Evolutionary conservation across 2,113 vertebrate genomes (phyloP), one percentile per base, ranked within the genome.

Genomic region (Carassius carassius): DNA sequence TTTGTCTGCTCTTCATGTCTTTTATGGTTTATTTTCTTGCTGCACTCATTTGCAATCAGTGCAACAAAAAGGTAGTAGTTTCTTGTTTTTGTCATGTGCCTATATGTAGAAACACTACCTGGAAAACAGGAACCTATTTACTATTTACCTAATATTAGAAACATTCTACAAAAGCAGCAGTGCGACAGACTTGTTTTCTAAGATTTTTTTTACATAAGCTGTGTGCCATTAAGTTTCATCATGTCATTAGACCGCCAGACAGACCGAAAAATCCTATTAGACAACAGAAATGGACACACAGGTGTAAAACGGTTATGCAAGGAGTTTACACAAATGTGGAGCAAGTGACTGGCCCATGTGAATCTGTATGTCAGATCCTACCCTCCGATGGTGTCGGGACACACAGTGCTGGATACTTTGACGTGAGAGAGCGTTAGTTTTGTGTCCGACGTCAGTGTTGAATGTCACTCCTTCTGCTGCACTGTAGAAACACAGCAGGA

Each of bases 391-490:
- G 76, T 54, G 23, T n/a, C 29, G 60, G 69, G 76, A 72, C 47
- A 79, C 21, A 44, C 29, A 23, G 44, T 0, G 25, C 5, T 51
- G 29, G 32, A 16, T 56, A 72, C 72, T 56, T 82, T 4, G 21
- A 67, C 19, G 65, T 54, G 58, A 23, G 84, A 60, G 54, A 83
- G 84, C 49, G 44, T 86, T 84, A 80, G 82, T 78, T 82, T 75
- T 80, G 21, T 86, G 84, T 82, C 87, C 75, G 23, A 84, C 78
- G 78, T 82, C 78, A 73, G 80, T 82, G 35, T 49, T 88, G 87
- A 88, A 86, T 88, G 84, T 88, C 87, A 88, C 81, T 58, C 77
- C 85, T 70, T 63, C 70, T 84, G 87, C 69, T 81, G 56, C 62
- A 78, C 32, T 65, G 56, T 79, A 85, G 81, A 83, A 23, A 79